Conservation (phyloP, 2,797 vertebrate species). For the Denticeps clupeoides region DNA sequence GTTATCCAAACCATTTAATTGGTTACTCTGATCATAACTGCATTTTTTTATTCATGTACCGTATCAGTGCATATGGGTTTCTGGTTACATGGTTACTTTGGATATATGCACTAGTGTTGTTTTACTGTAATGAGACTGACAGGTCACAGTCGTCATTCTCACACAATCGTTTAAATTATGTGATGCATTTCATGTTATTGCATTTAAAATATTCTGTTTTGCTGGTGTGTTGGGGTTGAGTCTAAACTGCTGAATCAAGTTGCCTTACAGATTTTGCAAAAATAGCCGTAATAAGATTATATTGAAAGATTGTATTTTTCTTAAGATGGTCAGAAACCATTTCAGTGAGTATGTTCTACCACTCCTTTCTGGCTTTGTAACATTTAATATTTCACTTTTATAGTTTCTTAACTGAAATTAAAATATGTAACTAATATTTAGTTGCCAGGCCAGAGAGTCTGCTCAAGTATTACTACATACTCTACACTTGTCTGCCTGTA, state of each 20-base stretch:
- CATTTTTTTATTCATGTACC: constrained; percentile 48
- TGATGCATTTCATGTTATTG: too few species aligned
- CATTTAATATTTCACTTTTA: constrained; percentile 29
- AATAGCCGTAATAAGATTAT: constrained; percentile 28
- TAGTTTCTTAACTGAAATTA: constrained; percentile 55
- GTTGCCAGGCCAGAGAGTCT: constrained; percentile 69
- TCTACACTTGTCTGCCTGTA: too few species aligned
- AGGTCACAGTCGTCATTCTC: too few species aligned
- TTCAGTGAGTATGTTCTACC: constrained; percentile 70
- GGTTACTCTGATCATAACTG: too few species aligned
- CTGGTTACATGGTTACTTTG: constrained; percentile 52
- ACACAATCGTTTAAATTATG: too few species aligned
- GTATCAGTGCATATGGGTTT: constrained; percentile 62
- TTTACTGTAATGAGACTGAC: constrained; percentile 5
- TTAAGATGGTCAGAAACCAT: constrained; percentile 63
- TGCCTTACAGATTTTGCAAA: background rate
- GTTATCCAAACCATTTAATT: too few species aligned
- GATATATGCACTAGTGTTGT: constrained; percentile 6
- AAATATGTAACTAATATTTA: constrained; percentile 65
- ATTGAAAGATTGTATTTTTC: constrained; percentile 48
- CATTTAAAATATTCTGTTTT: too few species aligned
- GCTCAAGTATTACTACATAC: constrained; percentile 55
- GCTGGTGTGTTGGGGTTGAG: too few species aligned
- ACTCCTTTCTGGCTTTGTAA: constrained; percentile 46
- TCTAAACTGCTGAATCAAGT: too few species aligned